Evolutionary conservation across 92 coral and sea anemone species (phyloP).

Genomic region (Palythoa grandiflora): DNA sequence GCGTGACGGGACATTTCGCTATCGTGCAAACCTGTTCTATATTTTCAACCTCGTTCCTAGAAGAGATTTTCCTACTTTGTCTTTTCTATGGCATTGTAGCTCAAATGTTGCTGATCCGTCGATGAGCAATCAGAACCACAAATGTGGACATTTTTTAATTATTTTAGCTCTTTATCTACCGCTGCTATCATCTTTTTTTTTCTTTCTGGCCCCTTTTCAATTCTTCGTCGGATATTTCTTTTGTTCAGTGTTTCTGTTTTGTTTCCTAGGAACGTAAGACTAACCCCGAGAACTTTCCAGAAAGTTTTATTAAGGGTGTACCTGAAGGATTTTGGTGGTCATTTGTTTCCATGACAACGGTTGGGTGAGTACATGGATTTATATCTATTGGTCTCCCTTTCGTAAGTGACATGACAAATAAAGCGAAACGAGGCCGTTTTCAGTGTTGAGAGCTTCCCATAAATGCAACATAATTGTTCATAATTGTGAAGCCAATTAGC

Average conservation of each 20-base stretch:
- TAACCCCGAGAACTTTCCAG: constrained; percentile 56
- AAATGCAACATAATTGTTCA: too few relatives aligned
- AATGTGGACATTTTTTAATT: too few relatives aligned
- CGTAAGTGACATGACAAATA: background rate
- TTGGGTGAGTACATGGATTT: constrained; percentile 49
- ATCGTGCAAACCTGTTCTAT: too few relatives aligned
- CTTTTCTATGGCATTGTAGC: too few relatives aligned
- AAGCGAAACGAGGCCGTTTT: background rate
- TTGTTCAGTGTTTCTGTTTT: background rate
- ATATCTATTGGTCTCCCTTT: background rate
- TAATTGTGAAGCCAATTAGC: too few relatives aligned
- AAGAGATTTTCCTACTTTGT: too few relatives aligned
- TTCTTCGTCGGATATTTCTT: background rate
- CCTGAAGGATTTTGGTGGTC: constrained; percentile 70
- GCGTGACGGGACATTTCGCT: too few relatives aligned
- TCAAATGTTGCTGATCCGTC: too few relatives aligned
- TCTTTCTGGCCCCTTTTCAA: background rate
- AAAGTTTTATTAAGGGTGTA: constrained; percentile 38
- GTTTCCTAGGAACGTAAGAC: constrained; percentile 39
- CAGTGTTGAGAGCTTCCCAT: background rate
- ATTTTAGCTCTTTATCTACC: too few relatives aligned
- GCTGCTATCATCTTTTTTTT: background rate
- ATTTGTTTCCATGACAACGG: constrained; percentile 66
- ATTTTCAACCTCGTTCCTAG: too few relatives aligned
- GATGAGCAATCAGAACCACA: too few relatives aligned